phyloP scores from a whole-genome alignment of 2,888 invertebrate genomes.

The Amphipyra tragopoginis region DNA sequence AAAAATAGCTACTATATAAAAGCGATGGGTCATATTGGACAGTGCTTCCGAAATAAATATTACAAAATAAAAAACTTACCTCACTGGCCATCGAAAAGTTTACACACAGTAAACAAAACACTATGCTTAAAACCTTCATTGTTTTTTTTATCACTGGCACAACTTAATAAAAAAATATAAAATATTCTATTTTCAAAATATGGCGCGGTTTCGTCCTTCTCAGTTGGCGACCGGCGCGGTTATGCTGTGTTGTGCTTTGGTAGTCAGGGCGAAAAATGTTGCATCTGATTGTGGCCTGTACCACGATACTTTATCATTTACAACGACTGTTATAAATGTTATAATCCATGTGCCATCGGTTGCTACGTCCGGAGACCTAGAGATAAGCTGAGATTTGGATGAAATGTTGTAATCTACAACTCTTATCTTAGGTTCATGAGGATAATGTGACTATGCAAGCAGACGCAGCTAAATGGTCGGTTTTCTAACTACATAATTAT shows the following conservation, averaged over 20 bases:
- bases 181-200: constrained; percentile 12
- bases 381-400: too few relatives aligned
- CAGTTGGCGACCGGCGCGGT: constrained; percentile 32
- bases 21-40: too few relatives aligned
- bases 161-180: constrained; percentile 7
- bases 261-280: constrained; percentile 35
- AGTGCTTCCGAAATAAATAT: too few relatives aligned
- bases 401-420: too few relatives aligned
- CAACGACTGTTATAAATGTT: constrained; percentile 5
- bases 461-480: too few relatives aligned
- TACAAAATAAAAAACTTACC: constrained; percentile 59
- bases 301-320: constrained; percentile 17
- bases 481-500: too few relatives aligned
- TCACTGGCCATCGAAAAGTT: constrained; percentile 53
- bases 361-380: constrained; percentile 17
- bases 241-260: constrained; percentile 24
- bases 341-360: background rate
- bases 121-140: constrained; percentile 62
- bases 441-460: too few relatives aligned
- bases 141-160: constrained; percentile 45
- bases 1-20: too few relatives aligned
- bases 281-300: constrained; percentile 50
- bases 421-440: too few relatives aligned
- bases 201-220: constrained; percentile 34
- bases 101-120: constrained; percentile 63